phyloP scores from a whole-genome alignment of 2,888 invertebrate species.

The Byasa hedistus region DNA sequence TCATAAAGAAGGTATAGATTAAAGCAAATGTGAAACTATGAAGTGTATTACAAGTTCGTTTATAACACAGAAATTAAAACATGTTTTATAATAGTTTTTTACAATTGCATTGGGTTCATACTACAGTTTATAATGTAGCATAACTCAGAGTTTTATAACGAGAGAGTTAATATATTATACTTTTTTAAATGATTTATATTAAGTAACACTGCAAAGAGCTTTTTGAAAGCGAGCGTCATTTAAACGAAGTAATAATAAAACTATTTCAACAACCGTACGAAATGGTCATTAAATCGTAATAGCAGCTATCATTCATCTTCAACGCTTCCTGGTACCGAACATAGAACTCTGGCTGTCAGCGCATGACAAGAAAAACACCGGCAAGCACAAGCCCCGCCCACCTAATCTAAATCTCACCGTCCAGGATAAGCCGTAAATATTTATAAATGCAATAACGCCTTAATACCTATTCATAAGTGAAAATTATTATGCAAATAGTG shows the following conservation, averaged over 20 bases:
- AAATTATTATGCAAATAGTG: constrained; percentile 79
- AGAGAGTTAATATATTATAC: neutral
- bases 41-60: too few species aligned
- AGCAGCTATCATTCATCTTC: constrained; percentile 59
- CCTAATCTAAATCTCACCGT: constrained; percentile 39
- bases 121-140: too few species aligned
- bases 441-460: constrained; percentile 75
- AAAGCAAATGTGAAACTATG: too few species aligned
- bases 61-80: too few species aligned
- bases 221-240: constrained; percentile 1
- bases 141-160: neutral
- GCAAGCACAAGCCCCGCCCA: constrained; percentile 56
- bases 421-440: constrained; percentile 67
- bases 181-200: constrained; percentile 1
- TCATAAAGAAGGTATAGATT: too few species aligned
- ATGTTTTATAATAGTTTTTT: too few species aligned
- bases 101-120: too few species aligned
- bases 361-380: constrained; percentile 64
- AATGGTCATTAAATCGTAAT: constrained; percentile 59
- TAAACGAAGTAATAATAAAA: constrained; percentile 29
- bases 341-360: constrained; percentile 60
- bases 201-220: neutral
- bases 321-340: constrained; percentile 52
- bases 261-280: constrained; percentile 46
- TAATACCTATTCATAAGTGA: constrained; percentile 80